Conservation (phyloP, 2,888 invertebrate genomes). For the Luperina nickerlii region DNA sequence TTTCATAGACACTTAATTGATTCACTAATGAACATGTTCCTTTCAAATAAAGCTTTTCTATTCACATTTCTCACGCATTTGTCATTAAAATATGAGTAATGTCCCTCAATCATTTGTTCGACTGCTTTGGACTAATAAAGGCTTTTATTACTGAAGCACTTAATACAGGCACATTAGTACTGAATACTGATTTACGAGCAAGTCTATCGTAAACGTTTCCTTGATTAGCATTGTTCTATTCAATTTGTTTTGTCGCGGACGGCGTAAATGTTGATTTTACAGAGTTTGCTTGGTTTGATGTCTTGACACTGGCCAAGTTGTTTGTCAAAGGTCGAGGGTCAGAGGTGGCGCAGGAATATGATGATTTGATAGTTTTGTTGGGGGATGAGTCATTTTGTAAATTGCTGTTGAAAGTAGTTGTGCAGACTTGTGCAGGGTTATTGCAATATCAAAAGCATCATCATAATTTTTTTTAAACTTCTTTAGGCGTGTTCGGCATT, state of each 20-base stretch:
- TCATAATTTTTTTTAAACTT: neutral
- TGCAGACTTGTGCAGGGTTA: neutral
- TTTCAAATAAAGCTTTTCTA: slow-evolving; percentile 20
- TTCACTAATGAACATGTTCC: slow-evolving; percentile 37
- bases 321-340: slow-evolving; percentile 18
- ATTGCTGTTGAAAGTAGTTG: neutral
- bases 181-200: slow-evolving; percentile 71
- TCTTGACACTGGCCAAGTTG: slow-evolving; percentile 5
- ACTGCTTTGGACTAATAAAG: slow-evolving; percentile 57
- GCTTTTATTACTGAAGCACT: slow-evolving; percentile 54
- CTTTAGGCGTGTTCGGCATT: too few species aligned
- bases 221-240: slow-evolving; percentile 76
- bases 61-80: slow-evolving; percentile 55
- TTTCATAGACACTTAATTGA: slow-evolving; percentile 13
- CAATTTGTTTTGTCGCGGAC: slow-evolving; percentile 55
- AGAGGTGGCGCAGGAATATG: neutral
- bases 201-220: slow-evolving; percentile 71
- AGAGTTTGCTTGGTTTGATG: slow-evolving; percentile 35
- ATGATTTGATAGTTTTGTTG: slow-evolving; percentile 3
- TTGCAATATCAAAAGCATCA: neutral
- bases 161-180: slow-evolving; percentile 61
- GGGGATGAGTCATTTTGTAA: neutral
- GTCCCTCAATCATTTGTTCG: slow-evolving; percentile 70
- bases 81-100: slow-evolving; percentile 62
- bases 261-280: slow-evolving; percentile 46